Conservation (phyloP, 2,113 vertebrate species). For the Menura novaehollandiae region DNA sequence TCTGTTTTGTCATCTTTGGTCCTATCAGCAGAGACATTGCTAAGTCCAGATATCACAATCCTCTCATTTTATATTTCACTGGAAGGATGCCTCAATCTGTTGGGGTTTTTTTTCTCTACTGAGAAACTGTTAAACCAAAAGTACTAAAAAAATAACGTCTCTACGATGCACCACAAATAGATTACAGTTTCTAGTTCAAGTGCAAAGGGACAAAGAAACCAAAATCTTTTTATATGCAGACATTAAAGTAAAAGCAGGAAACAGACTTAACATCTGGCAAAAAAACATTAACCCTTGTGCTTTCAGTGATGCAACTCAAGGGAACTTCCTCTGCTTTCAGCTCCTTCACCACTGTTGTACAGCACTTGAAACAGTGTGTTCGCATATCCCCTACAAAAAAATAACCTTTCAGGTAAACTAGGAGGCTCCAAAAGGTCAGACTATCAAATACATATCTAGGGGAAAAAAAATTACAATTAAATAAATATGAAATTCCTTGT, state of each 20-base stretch:
- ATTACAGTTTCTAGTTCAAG: conserved; percentile 23
- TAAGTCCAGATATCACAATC: not conserved
- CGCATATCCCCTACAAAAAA: not conserved
- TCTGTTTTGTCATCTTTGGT: not conserved
- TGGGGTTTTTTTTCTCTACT: not conserved
- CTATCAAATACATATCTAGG: not conserved
- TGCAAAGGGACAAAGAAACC: conserved; percentile 35
- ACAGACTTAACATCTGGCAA: conserved; percentile 4
- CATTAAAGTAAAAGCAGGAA: conserved; percentile 41
- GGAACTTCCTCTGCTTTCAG: not conserved
- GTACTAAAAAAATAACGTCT: not conserved
- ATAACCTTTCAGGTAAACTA: not conserved
- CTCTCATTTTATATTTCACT: not conserved
- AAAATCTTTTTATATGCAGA: conserved; percentile 1
- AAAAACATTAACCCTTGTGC: conserved; percentile 16
- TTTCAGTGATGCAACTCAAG: not conserved
- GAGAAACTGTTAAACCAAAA: conserved; percentile 21
- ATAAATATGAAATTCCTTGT: not conserved
- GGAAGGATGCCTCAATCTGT: not conserved
- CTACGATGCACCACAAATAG: not conserved
- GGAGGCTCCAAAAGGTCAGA: not conserved
- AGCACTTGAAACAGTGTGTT: not conserved
- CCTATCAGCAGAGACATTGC: not conserved
- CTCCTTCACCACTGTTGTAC: not conserved
- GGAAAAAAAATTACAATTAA: not conserved